Conservation (phyloP, 2,888 invertebrate species). For the Xestoiulus laeticollis region DNA sequence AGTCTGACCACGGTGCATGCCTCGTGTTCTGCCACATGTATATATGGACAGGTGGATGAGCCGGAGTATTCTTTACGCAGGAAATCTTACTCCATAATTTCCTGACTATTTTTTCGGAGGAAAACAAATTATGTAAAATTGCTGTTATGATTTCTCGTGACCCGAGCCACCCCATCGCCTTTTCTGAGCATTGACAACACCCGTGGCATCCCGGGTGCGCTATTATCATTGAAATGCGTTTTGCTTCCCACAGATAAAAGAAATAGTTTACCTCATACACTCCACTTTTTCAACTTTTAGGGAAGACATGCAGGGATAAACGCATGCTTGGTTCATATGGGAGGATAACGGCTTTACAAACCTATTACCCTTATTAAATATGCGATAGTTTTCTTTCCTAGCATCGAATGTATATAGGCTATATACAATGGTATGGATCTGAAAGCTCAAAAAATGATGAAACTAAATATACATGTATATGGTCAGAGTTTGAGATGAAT, state of each 20-base stretch:
- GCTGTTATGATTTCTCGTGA: slow-evolving; percentile 33
- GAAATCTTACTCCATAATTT: slow-evolving; percentile 37
- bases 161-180: slow-evolving; percentile 12
- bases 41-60: slow-evolving; percentile 32
- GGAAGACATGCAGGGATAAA: slow-evolving; percentile 18
- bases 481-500: too few relatives aligned
- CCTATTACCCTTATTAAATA: not conserved
- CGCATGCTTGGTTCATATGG: slow-evolving; percentile 1
- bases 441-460: too few relatives aligned
- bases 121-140: slow-evolving; percentile 21
- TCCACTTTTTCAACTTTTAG: not conserved
- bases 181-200: slow-evolving; percentile 19
- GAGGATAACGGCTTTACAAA: slow-evolving; percentile 1
- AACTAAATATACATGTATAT: too few relatives aligned
- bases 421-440: too few relatives aligned
- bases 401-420: not conserved
- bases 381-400: not conserved
- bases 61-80: slow-evolving; percentile 15
- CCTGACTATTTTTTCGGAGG: slow-evolving; percentile 28
- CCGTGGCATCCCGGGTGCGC: slow-evolving; percentile 37
- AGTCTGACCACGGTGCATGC: slow-evolving; percentile 8
- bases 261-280: slow-evolving; percentile 2
- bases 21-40: too few relatives aligned
- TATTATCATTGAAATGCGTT: not conserved
- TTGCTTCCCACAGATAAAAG: not conserved